A percentile compares a stretch with the other conserved stretches of the same genome.
These are phyloP conservation scores for Chaetorhynchus papuensis DNA, from an alignment of 2,113 vertebrate genomes.

Conservation along the genomic window DNA sequence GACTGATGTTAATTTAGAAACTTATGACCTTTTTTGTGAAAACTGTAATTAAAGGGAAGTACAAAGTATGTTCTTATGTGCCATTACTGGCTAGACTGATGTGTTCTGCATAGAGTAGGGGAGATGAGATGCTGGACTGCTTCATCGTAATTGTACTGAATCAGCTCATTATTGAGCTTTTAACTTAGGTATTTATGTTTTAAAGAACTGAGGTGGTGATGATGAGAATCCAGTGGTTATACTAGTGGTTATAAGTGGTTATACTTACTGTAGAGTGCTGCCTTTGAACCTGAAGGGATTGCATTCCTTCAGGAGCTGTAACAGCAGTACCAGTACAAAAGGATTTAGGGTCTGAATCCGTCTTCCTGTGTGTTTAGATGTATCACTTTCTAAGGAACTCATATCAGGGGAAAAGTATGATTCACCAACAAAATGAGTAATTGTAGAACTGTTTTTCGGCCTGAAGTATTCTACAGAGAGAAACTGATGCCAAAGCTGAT, in stretches of 20 bases:
- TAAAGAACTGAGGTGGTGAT: not conserved
- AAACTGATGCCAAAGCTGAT: not conserved
- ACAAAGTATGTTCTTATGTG: not conserved
- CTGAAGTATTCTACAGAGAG: not conserved
- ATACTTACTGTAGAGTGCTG: not conserved
- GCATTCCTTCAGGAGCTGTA: not conserved
- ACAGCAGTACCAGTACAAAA: not conserved
- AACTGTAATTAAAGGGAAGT: not conserved
- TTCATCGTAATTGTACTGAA: not conserved
- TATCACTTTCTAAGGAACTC: not conserved
- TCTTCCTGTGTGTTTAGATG: not conserved
- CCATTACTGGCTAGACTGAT: not conserved
- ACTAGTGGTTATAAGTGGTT: not conserved
- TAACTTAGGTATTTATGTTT: not conserved
- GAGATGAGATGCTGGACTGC: not conserved
- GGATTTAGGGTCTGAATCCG: not conserved
- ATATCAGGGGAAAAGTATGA: not conserved
- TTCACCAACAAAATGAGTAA: not conserved
- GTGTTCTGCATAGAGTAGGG: not conserved
- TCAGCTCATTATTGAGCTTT: not conserved
- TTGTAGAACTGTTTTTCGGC: not conserved
- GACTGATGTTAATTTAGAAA: not conserved
- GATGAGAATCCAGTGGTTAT: not conserved
- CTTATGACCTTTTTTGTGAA: accelerated
- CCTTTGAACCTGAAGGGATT: not conserved